Percentiles rank a stretch among this genome's conserved stretches.
These are phyloP conservation scores for Speoplatyrhinus poulsoni DNA, from an alignment of 2,113 vertebrate species.

Conservation along the genomic window DNA sequence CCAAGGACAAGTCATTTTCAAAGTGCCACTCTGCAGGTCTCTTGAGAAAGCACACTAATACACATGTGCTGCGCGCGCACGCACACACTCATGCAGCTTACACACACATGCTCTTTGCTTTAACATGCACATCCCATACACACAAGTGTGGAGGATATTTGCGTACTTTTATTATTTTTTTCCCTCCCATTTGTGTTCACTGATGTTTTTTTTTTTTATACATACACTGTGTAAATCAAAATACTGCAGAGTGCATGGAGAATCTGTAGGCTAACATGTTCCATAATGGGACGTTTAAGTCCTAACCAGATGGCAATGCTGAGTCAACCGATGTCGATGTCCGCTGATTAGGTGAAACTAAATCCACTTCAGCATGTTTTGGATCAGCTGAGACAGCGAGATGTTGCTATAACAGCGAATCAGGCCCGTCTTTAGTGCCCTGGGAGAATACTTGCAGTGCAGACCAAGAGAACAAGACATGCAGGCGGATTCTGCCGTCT, in stretches of 20 bases:
- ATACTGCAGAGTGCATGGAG: neutral
- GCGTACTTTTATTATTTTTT: neutral
- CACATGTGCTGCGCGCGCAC: constrained; percentile 6
- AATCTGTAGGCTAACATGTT: neutral
- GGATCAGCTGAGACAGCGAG: constrained; percentile 11
- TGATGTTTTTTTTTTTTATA: neutral
- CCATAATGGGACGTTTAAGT: constrained; percentile 16
- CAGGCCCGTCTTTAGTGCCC: constrained; percentile 20
- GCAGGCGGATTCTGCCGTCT: neutral
- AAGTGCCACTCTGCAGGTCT: constrained; percentile 26
- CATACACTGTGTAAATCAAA: neutral
- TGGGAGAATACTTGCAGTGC: constrained; percentile 5
- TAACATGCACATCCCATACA: neutral
- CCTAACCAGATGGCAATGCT: constrained; percentile 19
- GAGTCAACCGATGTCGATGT: constrained; percentile 41
- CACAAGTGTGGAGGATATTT: neutral
- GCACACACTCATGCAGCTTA: neutral
- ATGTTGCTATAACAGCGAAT: constrained; percentile 17
- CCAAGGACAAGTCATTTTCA: constrained; percentile 22
- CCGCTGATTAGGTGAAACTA: constrained; percentile 17
- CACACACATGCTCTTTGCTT: too few relatives aligned
- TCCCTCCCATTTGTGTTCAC: neutral
- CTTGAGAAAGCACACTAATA: constrained; percentile 30
- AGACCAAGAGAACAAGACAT: neutral
- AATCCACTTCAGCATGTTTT: constrained; percentile 26